Base-by-base conservation (phyloP, 2,888 invertebrate species). In the Hesperia comma region DNA sequence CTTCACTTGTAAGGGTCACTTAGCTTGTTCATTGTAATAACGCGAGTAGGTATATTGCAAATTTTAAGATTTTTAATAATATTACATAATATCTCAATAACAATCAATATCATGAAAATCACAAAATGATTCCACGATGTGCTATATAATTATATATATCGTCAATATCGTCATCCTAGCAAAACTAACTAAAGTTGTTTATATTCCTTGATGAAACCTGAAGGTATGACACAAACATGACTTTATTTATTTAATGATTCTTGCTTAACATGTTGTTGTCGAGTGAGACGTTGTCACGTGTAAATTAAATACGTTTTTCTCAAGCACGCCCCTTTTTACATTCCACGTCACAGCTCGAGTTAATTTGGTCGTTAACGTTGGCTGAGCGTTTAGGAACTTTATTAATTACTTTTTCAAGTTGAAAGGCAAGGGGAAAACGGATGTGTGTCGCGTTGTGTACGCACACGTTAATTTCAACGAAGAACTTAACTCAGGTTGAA, bases 331-430 rank as follows among this genome's bases (percentile, higher is more conserved):
- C 57, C 53, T 37, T 49, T 51, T 57, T 54, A 58, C 61, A 61
- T 62, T 63, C 63, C 43, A 63, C 49, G 55, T 56, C 75, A 66
- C 66, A 70, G 79, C 53, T 79, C 81, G 67, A 68, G 60, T 68
- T 74, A 73, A 37, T 70, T 63, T 80, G 80, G 86, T 71, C 68
- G 71, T 70, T 56, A 60, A 60, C 67, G 73, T 68, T 68, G 68
- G 68, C 78, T 69, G 71, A 77, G 76, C 77, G 78, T 79, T 81
- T 75, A 77, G 76, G 68, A 77, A 84, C 83, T 86, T 83, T 85
- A 86, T 87, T 87, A 87, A 86, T 87, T 86, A 85, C 80, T 83
- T 87, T 82, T 86, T 81, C 80, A 80, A 80, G 77, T 81, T 80
- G 77, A 81, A 82, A 21, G 12, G 19, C 10, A 49, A 21, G 26